Percentiles rank a stretch among this genome's conserved stretches.
Conservation (phyloP, 2,888 invertebrate species). For the Hetaerina titia region DNA sequence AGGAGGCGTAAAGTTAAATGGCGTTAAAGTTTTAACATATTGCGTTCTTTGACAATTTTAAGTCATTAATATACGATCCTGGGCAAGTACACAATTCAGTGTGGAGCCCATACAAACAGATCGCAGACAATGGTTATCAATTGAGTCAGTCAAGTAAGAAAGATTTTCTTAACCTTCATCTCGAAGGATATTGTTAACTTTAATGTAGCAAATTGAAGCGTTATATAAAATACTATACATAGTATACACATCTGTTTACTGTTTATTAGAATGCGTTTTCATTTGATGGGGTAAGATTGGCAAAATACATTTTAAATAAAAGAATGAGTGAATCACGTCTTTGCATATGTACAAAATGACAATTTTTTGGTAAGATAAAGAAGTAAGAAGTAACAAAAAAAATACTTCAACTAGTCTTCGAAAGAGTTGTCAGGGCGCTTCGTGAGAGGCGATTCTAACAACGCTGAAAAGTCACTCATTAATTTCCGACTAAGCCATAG, state of each 20-base stretch:
- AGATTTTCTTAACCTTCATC: constrained; percentile 25
- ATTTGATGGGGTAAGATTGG: constrained; percentile 36
- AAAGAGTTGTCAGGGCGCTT: background rate
- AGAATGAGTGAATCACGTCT: constrained; percentile 43
- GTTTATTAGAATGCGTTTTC: constrained; percentile 51
- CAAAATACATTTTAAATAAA: constrained; percentile 17
- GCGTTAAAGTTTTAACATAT: constrained; percentile 59
- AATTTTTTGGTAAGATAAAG: constrained; percentile 38
- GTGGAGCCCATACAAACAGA: constrained; percentile 6
- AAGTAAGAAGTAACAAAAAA: background rate
- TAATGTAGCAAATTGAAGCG: background rate
- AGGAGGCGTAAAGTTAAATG: constrained; percentile 20
- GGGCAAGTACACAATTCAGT: background rate
- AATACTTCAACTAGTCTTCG: constrained; percentile 48
- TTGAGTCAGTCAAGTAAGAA: constrained; percentile 23
- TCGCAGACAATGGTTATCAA: constrained; percentile 2
- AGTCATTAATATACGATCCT: background rate
- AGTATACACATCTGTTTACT: constrained; percentile 42
- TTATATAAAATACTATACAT: constrained; percentile 2
- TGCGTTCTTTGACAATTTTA: constrained; percentile 35
- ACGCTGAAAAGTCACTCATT: constrained; percentile 1
- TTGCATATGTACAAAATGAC: constrained; percentile 53
- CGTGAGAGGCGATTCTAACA: background rate
- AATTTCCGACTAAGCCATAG: background rate
- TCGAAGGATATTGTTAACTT: constrained; percentile 53